Conservation (phyloP, 2,888 invertebrate genomes). For the Cinara cedri region DNA sequence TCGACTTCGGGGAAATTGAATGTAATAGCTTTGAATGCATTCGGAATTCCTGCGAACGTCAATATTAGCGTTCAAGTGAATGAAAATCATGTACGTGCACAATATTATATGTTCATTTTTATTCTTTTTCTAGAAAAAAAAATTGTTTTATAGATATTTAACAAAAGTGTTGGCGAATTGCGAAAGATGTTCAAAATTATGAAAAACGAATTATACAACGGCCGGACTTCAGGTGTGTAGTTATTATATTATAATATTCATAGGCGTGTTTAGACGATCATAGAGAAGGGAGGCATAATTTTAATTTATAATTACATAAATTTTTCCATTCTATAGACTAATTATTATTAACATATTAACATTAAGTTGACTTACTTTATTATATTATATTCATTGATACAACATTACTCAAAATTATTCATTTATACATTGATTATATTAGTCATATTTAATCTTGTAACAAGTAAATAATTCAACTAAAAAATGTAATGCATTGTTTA, state of each 20-base stretch:
- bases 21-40: constrained; percentile 7
- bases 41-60: neutral
- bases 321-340: too few species aligned
- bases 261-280: too few species aligned
- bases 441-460: too few species aligned
- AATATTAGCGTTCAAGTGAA: constrained; percentile 26
- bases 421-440: too few species aligned
- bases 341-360: too few species aligned
- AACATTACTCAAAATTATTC: too few species aligned
- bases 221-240: neutral
- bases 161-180: neutral
- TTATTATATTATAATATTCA: neutral
- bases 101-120: neutral
- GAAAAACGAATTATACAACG: constrained; percentile 8
- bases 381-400: too few species aligned
- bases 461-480: too few species aligned
- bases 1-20: constrained; percentile 19
- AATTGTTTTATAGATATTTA: neutral
- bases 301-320: too few species aligned
- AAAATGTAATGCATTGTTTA: too few species aligned
- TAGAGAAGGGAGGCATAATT: too few species aligned
- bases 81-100: neutral
- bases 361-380: too few species aligned
- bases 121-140: neutral
- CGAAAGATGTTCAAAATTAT: neutral